phyloP scores from a whole-genome alignment of 1,140 invertebrate species.

The Diorhabda sublineata region DNA sequence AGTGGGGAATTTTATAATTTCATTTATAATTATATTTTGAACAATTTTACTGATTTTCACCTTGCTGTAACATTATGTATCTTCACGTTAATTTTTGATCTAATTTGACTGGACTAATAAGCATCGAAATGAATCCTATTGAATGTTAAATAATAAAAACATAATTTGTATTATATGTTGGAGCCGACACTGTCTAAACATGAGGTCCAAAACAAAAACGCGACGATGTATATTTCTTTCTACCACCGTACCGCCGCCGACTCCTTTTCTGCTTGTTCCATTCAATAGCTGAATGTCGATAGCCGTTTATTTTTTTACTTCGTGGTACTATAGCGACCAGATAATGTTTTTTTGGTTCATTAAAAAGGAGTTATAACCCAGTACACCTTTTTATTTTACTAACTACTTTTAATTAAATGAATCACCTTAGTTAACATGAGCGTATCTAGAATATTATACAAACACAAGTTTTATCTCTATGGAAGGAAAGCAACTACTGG shows the following conservation, averaged over 20 bases:
- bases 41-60: too few relatives aligned
- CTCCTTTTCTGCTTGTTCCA: slow-evolving; percentile 10
- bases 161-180: not conserved
- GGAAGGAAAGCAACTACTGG: too few relatives aligned
- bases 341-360: not conserved
- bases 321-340: not conserved
- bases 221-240: slow-evolving; percentile 16
- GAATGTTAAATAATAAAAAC: too few relatives aligned
- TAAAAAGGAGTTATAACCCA: not conserved
- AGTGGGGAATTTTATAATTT: too few relatives aligned
- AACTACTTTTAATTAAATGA: not conserved
- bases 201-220: slow-evolving; percentile 28
- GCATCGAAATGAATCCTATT: too few relatives aligned
- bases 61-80: too few relatives aligned
- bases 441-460: too few relatives aligned
- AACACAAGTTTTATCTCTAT: too few relatives aligned
- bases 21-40: too few relatives aligned
- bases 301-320: slow-evolving; percentile 5
- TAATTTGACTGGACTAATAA: too few relatives aligned
- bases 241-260: slow-evolving; percentile 6
- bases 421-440: not conserved
- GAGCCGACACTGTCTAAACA: slow-evolving; percentile 8
- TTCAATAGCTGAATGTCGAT: slow-evolving; percentile 15
- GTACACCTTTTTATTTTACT: not conserved
- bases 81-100: too few relatives aligned